A percentile compares a stretch with the other conserved stretches of the same genome.
phyloP scores from a whole-genome alignment of 2,888 invertebrate species.

The Synanthedon vespiformis region DNA sequence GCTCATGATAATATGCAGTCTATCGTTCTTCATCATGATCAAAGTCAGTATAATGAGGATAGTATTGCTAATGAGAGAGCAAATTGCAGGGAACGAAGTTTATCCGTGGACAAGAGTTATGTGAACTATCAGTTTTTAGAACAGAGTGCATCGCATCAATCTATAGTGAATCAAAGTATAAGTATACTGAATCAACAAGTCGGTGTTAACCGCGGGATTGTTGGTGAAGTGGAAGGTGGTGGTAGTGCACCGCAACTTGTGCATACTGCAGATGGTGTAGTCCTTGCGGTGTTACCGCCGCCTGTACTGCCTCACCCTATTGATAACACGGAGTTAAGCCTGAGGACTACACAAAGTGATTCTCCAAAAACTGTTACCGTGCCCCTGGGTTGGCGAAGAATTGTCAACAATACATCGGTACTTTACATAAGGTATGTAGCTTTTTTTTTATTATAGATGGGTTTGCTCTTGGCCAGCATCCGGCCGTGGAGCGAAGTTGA shows the following conservation, averaged over 20 bases:
- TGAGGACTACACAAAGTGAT: constrained; percentile 51
- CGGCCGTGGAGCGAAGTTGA: too few species aligned
- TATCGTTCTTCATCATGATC: constrained; percentile 32
- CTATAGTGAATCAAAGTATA: constrained; percentile 65
- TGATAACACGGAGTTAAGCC: constrained; percentile 35
- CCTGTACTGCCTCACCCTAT: constrained; percentile 27
- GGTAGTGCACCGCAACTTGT: constrained; percentile 46
- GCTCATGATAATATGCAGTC: constrained; percentile 42
- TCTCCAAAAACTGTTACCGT: constrained; percentile 51
- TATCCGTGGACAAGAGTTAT: constrained; percentile 48
- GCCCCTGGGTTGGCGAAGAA: constrained; percentile 64
- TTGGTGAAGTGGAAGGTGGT: constrained; percentile 45
- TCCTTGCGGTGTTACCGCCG: constrained; percentile 54
- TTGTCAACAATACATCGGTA: constrained; percentile 52
- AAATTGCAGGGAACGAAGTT: constrained; percentile 46
- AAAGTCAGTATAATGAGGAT: constrained; percentile 49
- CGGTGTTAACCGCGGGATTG: constrained; percentile 47
- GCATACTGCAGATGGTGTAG: constrained; percentile 59
- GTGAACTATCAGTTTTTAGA: constrained; percentile 67
- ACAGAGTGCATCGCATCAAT: constrained; percentile 65
- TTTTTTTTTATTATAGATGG: too few species aligned
- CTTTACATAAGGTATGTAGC: constrained; percentile 51
- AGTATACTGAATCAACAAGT: constrained; percentile 66
- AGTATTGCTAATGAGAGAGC: constrained; percentile 34
- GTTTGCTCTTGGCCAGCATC: too few species aligned